These are phyloP conservation scores for Pachyuromys duprasi DNA, from an alignment of 2,797 vertebrate genomes.

Conservation along the genomic window DNA sequence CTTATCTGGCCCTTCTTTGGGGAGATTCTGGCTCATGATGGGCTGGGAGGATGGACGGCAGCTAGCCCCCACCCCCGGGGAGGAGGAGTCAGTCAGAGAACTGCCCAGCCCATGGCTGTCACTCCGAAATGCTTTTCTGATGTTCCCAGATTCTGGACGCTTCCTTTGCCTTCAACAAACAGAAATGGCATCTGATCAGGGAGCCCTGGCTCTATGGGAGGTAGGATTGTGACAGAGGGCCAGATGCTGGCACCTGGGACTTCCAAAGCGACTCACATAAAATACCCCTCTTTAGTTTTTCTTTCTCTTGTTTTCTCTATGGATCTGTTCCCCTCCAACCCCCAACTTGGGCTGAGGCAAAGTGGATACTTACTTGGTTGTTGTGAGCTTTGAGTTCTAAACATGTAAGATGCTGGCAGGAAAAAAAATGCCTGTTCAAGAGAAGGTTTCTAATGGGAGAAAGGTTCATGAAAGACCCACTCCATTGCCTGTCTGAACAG, in stretches of 20 bases:
- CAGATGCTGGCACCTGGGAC: neutral
- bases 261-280: slow-evolving; percentile 13
- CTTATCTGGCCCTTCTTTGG: slow-evolving; percentile 95
- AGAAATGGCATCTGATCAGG: slow-evolving; percentile 85
- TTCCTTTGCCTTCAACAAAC: slow-evolving; percentile 94
- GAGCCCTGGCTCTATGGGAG: slow-evolving; percentile 31
- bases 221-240: neutral
- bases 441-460: slow-evolving; percentile 56
- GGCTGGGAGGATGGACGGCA: slow-evolving; percentile 94
- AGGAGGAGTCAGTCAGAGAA: slow-evolving; percentile 89
- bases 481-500: slow-evolving; percentile 39
- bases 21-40: slow-evolving; percentile 91
- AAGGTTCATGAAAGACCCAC: slow-evolving; percentile 39
- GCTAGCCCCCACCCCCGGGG: slow-evolving; percentile 88
- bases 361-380: slow-evolving; percentile 78
- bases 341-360: slow-evolving; percentile 48
- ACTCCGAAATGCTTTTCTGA: slow-evolving; percentile 95
- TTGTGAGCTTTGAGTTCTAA: slow-evolving; percentile 62
- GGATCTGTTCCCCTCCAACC: slow-evolving; percentile 45
- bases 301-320: slow-evolving; percentile 19
- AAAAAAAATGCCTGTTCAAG: slow-evolving; percentile 73
- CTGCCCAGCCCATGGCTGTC: slow-evolving; percentile 89
- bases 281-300: neutral
- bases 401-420: slow-evolving; percentile 70
- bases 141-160: slow-evolving; percentile 93